phyloP scores from a whole-genome alignment of 2,113 vertebrate genomes.

The Gymnarchus niloticus region DNA sequence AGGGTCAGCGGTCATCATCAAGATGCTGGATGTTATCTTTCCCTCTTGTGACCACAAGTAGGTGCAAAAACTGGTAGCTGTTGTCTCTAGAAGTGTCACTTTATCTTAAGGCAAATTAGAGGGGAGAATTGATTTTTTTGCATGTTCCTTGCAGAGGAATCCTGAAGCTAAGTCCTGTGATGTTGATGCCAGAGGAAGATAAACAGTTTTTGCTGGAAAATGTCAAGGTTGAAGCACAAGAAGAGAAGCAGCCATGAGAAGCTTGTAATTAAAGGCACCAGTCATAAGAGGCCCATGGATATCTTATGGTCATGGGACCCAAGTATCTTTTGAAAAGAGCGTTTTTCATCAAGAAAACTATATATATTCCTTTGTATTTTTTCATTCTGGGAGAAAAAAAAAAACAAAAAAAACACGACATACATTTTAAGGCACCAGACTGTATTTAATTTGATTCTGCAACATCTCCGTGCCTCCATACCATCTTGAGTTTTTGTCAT shows the following conservation, averaged over 20 bases:
- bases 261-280: not conserved
- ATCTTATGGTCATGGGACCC: not conserved
- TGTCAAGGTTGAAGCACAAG: conserved; percentile 44
- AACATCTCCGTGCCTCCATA: conserved; percentile 38
- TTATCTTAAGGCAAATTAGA: not conserved
- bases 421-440: not conserved
- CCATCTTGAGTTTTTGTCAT: not conserved
- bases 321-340: not conserved
- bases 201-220: conserved; percentile 59
- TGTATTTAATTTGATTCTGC: conserved; percentile 36
- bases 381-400: conserved; percentile 12
- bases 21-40: conserved; percentile 74
- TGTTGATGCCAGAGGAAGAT: conserved; percentile 58
- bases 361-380: conserved; percentile 20
- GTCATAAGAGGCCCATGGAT: not conserved
- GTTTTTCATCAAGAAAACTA: not conserved
- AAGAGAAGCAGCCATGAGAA: conserved; percentile 34
- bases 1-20: conserved; percentile 77
- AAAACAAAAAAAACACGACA: not conserved
- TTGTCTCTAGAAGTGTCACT: not conserved
- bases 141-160: conserved; percentile 44
- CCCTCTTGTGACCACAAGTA: conserved; percentile 80
- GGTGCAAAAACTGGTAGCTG: conserved; percentile 20
- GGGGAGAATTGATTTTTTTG: not conserved
- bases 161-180: conserved; percentile 52